Evolutionary conservation across 2,888 invertebrate genomes (phyloP), one percentile per base, ranked within the genome.

Genomic region (Cosmorhoe ocellata): DNA sequence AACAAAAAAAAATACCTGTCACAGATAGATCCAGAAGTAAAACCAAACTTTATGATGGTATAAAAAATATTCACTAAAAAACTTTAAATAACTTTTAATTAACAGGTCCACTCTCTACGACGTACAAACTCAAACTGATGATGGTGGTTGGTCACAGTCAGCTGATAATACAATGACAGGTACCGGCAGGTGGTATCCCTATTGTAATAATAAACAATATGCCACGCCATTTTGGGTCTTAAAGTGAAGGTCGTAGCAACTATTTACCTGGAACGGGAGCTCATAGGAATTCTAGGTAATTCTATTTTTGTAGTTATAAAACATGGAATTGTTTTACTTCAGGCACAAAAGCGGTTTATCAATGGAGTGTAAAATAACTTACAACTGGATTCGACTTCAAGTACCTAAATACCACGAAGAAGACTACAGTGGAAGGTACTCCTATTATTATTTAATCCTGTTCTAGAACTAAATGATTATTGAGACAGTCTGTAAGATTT

Each of bases 201-300:
- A 59, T 61, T 59, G 59, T 59, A 58, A 47, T 56, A 58, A 55
- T 53, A 57, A 52, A 55, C 57, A 39, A 49, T 51, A 44, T 22
- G 14, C 7, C 50, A 48, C 10, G 8, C 53, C 28, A 56, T 45
- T 54, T 50, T 43, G 32, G 27, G 11, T 42, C 42, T 55, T 61
- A 55, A 51, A 12, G 9, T 2, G 0, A 41, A 43, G 22, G 38
- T 2, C 27, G 10, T 52, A 46, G 48, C 50, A 49, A 11, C 39
- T 26, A 42, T 10, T 37, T 58, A 50, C 56, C 50, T 32, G 53
- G 47, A 50, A 51, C 31, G 9, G n/a, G n/a, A n/a, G 12, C n/a
- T 45, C 38, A 56, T 50, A 37, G 39, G 28, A 9, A 18, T 58
- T 61, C 56, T 54, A 44, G 48, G 51, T 52, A 55, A 42, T 52